phyloP scores from a whole-genome alignment of 1,140 invertebrate genomes.

The Drosophila kurseongensis region DNA sequence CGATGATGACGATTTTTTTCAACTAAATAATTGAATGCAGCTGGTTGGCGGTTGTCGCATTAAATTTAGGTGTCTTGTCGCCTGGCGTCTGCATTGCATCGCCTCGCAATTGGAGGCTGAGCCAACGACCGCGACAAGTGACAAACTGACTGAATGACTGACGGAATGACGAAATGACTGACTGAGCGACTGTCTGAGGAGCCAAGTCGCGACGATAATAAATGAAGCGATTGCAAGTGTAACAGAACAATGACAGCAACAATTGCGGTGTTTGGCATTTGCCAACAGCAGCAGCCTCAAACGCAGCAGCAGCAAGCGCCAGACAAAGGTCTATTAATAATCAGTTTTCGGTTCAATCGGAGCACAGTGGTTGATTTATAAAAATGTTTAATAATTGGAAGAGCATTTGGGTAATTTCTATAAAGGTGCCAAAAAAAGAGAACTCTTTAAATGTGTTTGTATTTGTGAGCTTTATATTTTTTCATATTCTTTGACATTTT shows the following conservation, averaged over 20 bases:
- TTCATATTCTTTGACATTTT: no score
- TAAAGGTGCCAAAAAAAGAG: no score
- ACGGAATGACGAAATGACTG: constrained; percentile 21
- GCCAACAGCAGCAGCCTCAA: constrained; percentile 61
- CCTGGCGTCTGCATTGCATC: constrained; percentile 53
- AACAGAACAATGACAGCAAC: constrained; percentile 84
- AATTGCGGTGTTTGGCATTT: constrained; percentile 83
- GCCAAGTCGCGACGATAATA: constrained; percentile 71
- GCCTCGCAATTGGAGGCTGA: constrained; percentile 68
- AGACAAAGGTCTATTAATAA: constrained; percentile 83
- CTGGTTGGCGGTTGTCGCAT: constrained; percentile 80
- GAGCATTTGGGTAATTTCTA: no score
- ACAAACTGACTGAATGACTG: constrained; percentile 39
- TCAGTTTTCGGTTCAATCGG: constrained; percentile 70
- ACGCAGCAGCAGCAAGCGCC: constrained; percentile 40
- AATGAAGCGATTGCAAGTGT: constrained; percentile 83
- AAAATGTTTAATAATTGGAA: no score
- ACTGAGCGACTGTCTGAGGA: constrained; percentile 32
- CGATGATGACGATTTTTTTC: constrained; percentile 67
- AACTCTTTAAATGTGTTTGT: no score
- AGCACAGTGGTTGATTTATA: constrained; percentile 27
- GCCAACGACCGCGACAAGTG: constrained; percentile 78
- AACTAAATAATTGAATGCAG: constrained; percentile 82
- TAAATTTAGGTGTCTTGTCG: constrained; percentile 80
- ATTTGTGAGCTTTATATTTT: no score